These are phyloP conservation scores for Xestobium rufovillosum DNA, from an alignment of 2,888 invertebrate genomes.

Conservation along the genomic window DNA sequence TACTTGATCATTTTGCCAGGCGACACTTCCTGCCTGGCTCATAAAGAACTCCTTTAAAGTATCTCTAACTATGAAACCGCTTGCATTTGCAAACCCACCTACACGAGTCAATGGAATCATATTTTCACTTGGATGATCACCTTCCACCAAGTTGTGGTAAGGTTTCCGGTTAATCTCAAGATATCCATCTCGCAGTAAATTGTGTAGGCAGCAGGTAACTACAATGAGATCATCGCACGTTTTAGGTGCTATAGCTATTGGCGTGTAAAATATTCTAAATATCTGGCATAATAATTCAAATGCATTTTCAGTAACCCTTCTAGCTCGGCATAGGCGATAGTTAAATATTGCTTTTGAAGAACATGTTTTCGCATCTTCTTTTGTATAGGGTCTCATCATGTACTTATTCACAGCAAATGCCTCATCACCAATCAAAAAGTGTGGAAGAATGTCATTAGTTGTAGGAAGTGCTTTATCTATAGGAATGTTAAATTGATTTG, in stretches of 20 bases:
- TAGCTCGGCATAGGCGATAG: constrained; percentile 1
- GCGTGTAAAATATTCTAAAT: not conserved
- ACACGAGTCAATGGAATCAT: too few species aligned
- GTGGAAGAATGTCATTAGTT: not conserved
- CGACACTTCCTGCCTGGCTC: too few species aligned
- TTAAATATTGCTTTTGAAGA: not conserved
- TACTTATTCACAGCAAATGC: not conserved
- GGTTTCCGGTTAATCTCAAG: too few species aligned
- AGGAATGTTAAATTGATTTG: not conserved
- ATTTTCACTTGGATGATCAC: too few species aligned
- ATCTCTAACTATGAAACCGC: too few species aligned
- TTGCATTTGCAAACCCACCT: too few species aligned
- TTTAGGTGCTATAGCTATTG: not conserved
- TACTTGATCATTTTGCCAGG: too few species aligned
- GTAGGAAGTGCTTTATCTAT: not conserved
- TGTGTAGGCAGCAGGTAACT: constrained; percentile 1
- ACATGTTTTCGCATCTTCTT: not conserved
- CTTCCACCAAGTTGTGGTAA: too few species aligned
- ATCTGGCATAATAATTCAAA: constrained; percentile 1
- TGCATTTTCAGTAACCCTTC: constrained; percentile 2
- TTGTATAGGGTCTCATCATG: not conserved
- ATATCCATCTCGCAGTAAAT: not conserved
- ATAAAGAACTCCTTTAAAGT: too few species aligned
- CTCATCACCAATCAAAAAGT: constrained; percentile 1
- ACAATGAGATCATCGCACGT: not conserved